phyloP scores from a whole-genome alignment of 2,888 invertebrate species.

The Caenorhabditis japonica region DNA sequence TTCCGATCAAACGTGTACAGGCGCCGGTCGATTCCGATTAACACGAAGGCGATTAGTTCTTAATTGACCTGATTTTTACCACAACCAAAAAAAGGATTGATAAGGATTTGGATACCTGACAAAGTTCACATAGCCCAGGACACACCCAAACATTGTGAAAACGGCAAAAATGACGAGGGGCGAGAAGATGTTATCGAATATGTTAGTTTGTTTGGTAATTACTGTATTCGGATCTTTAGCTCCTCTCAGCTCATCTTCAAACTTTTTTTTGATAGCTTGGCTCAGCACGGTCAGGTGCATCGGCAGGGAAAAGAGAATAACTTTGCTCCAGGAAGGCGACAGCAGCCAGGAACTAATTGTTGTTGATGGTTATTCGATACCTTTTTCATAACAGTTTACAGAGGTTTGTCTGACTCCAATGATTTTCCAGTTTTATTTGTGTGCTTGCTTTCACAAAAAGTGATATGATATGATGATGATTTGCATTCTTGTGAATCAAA shows the following conservation, averaged over 20 bases:
- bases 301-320: no score
- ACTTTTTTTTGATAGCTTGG: neutral
- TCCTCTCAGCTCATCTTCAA: neutral
- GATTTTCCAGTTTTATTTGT: no score
- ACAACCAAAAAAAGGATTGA: conserved; percentile 1
- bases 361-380: no score
- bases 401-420: no score
- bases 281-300: neutral
- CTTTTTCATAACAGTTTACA: no score
- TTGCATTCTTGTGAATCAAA: no score
- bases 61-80: conserved; percentile 6
- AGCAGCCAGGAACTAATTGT: no score
- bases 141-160: conserved; percentile 11
- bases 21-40: no score
- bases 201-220: neutral
- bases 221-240: neutral
- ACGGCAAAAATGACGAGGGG: conserved; percentile 19
- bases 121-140: conserved; percentile 8
- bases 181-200: conserved; percentile 13
- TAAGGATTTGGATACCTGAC: conserved; percentile 5
- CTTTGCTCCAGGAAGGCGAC: no score
- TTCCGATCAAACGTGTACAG: no score
- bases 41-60: conserved; percentile 4
- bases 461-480: no score
- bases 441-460: no score